phyloP scores from a whole-genome alignment of 1,140 invertebrate genomes.

The Papilio helenus region DNA sequence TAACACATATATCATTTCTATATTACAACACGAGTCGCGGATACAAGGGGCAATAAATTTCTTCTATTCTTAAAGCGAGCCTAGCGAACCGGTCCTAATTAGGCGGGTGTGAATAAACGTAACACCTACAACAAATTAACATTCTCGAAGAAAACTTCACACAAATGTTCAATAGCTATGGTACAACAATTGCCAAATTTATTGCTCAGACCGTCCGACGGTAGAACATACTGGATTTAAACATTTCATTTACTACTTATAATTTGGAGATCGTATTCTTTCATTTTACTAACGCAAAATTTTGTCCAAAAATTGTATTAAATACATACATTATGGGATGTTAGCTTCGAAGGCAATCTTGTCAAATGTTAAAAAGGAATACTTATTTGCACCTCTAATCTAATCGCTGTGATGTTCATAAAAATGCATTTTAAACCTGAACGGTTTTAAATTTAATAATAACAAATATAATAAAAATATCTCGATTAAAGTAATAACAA shows the following conservation, averaged over 20 bases:
- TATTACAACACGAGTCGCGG: conserved; percentile 13
- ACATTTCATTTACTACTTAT: background rate
- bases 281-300: too few species aligned
- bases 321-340: too few species aligned
- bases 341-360: too few species aligned
- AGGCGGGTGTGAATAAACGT: conserved; percentile 37
- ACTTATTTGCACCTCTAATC: background rate
- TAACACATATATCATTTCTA: background rate
- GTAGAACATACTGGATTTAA: background rate
- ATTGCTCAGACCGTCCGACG: background rate
- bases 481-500: background rate
- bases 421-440: too few species aligned
- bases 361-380: too few species aligned
- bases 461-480: background rate
- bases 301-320: too few species aligned
- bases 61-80: conserved; percentile 6
- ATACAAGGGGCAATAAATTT: conserved; percentile 31
- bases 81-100: conserved; percentile 35
- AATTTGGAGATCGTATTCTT: too few species aligned
- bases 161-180: conserved; percentile 30
- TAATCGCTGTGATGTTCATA: too few species aligned
- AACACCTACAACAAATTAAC: conserved; percentile 38
- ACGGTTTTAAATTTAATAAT: background rate
- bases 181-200: conserved; percentile 23
- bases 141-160: conserved; percentile 25